Base-by-base conservation (phyloP, 2,888 invertebrate species). In the Drosophila eohydei region DNA sequence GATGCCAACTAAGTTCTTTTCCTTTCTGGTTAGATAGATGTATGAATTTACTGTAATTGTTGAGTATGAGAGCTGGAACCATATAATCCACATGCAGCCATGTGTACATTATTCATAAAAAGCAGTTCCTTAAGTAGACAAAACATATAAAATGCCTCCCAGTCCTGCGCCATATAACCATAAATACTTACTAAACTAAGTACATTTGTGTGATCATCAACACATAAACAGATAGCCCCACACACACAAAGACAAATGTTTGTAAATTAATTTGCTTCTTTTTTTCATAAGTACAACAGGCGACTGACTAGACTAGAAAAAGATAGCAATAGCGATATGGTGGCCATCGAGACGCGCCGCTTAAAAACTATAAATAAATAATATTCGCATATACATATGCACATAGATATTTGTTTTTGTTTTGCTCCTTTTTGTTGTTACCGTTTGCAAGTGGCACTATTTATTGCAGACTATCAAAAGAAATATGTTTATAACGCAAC, bases 291-390 rank as follows among this genome's bases (percentile, higher is more conserved):
- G 2, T n/a, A 46, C 52, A 72, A 72, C 57, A 66, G 54, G 38
- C 62, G 58, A 32, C 55, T 63, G 56, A 55, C 50, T 69, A 59
- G 65, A 76, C 62, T 44, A 57, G 50, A 71, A 43, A 40, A 7
- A 21, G 50, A 58, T 9, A 32, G 44, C 54, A 63, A 63, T n/a
- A 59, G 46, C 34, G 41, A 46, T 56, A 38, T 38, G 46, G 16
- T 40, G 56, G 41, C 48, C 16, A 21, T 21, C 21, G 21, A 21
- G 21, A 21, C 21, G 21, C 21, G 60, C 30, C 59, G 57, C 51
- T 36, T 40, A 54, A 60, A 55, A 73, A 72, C 64, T 79, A 79
- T 61, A 71, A 74, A 74, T 71, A 79, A 69, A 73, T 34, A 59
- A 43, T 48, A 44, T 26, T 50, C 30, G 16, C 54, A 16, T 41